Evolutionary conservation across 2,888 invertebrate genomes (phyloP).

Genomic region (Thysanoteuthis rhombus): DNA sequence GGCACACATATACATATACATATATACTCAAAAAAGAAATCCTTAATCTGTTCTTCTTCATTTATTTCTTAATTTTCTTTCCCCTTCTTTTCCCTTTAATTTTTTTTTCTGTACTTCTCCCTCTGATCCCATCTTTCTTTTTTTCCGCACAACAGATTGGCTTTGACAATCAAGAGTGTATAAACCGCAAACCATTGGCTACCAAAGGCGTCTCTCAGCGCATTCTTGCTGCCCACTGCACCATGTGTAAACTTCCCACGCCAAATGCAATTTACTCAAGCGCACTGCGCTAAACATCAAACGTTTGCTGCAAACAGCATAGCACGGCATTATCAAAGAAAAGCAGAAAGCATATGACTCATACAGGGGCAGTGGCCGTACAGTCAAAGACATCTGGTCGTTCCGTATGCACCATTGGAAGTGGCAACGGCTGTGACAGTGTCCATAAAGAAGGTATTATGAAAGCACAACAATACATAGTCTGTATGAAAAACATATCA

Average conservation of each 20-base stretch:
- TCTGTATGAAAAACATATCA: not conserved
- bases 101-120: not conserved
- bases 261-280: not conserved
- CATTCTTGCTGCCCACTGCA: not conserved
- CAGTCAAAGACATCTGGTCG: constrained; percentile 12
- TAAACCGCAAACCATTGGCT: not conserved
- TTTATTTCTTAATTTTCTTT: not conserved
- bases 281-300: not conserved
- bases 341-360: not conserved
- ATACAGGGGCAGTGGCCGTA: not conserved
- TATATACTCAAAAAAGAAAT: not conserved
- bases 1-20: not conserved
- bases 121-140: not conserved
- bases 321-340: not conserved
- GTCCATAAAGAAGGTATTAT: not conserved
- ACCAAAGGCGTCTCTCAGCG: not conserved
- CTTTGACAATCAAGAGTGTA: constrained; percentile 12
- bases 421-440: not conserved
- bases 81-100: not conserved
- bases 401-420: not conserved
- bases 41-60: not conserved
- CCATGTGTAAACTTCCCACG: not conserved
- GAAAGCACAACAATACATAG: not conserved
- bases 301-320: not conserved
- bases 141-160: not conserved